Evolutionary conservation across 2,113 vertebrate genomes (phyloP).

Genomic region (Ageneiosus marmoratus): DNA sequence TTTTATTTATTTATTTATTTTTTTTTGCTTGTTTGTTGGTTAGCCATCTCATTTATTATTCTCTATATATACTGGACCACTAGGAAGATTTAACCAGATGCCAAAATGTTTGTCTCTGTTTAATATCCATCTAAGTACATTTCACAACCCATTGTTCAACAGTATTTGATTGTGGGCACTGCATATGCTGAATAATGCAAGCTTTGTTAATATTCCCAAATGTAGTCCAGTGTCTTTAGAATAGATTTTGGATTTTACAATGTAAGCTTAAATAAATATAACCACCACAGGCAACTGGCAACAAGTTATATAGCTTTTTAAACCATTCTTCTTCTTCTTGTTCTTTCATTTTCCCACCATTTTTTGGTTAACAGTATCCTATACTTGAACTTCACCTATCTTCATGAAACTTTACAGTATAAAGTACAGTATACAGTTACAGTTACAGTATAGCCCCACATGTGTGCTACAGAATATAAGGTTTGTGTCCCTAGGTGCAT

Average conservation of each 20-base stretch:
- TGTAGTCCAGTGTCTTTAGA: neutral
- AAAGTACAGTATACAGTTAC: too few relatives aligned
- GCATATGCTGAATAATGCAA: constrained; percentile 11
- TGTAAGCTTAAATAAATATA: neutral
- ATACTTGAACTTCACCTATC: too few relatives aligned
- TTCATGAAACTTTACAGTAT: too few relatives aligned
- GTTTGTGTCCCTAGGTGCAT: too few relatives aligned
- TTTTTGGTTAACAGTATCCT: too few relatives aligned
- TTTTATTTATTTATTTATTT: neutral
- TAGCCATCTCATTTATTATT: neutral
- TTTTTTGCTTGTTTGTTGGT: constrained; percentile 10
- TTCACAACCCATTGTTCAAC: constrained; percentile 26
- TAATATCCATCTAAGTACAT: constrained; percentile 16
- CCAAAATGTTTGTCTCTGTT: constrained; percentile 18
- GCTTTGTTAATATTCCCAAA: constrained; percentile 15
- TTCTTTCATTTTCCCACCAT: neutral
- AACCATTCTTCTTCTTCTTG: too few relatives aligned
- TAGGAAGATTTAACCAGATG: constrained; percentile 31
- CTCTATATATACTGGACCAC: neutral
- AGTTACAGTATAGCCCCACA: too few relatives aligned
- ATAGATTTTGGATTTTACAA: neutral
- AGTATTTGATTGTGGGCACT: neutral
- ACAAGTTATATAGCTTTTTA: too few relatives aligned
- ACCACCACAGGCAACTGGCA: too few relatives aligned
- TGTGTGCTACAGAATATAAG: too few relatives aligned